phyloP scores from a whole-genome alignment of 2,113 vertebrate genomes.

The Motacilla tschutschensis region DNA sequence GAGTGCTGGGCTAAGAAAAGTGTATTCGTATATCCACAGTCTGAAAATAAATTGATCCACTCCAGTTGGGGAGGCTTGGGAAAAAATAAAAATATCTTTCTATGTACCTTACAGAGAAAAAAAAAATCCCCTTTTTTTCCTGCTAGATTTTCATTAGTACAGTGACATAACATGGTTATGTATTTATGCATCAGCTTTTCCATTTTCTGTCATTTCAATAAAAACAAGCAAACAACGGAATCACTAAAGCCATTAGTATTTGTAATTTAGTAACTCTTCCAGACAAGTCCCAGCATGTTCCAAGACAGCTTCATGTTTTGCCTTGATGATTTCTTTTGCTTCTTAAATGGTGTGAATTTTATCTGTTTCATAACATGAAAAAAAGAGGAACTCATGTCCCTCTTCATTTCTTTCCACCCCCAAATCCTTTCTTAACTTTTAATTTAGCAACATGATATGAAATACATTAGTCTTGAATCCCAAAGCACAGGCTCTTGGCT shows the following conservation, averaged over 20 bases:
- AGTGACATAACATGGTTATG: neutral
- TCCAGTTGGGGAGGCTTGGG: neutral
- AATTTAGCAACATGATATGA: neutral
- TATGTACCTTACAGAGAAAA: neutral
- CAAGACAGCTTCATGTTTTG: slow-evolving; percentile 20
- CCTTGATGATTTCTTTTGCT: neutral
- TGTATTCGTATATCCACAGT: neutral
- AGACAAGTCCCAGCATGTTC: slow-evolving; percentile 22
- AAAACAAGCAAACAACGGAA: neutral
- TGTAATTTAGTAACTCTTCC: slow-evolving; percentile 17
- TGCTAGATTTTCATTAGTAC: neutral
- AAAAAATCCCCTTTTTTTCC: neutral
- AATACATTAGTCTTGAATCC: neutral
- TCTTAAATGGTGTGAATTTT: slow-evolving; percentile 13
- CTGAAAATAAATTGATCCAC: neutral
- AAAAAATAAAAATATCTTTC: neutral
- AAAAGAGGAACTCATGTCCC: neutral
- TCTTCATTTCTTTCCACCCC: neutral
- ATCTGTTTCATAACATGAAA: slow-evolving; percentile 1
- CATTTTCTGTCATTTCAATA: neutral
- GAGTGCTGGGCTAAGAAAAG: neutral
- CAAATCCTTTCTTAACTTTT: neutral
- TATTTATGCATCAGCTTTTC: slow-evolving; percentile 6
- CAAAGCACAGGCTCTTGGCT: neutral
- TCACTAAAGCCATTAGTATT: neutral